Evolutionary conservation across 2,888 invertebrate genomes (phyloP).

Genomic region (Abrostola tripartita): DNA sequence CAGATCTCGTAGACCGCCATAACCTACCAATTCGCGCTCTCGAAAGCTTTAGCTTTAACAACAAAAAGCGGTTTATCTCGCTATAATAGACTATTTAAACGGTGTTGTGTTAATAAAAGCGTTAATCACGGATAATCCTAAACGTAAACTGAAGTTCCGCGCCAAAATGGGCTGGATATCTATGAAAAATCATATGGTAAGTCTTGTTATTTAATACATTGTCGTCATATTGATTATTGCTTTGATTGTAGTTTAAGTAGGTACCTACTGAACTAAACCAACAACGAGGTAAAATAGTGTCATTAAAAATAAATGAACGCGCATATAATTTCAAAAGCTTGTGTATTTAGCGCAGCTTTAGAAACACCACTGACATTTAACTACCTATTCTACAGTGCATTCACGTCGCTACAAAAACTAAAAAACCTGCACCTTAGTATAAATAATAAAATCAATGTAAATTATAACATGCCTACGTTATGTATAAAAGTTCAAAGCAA

Average conservation of each 20-base stretch:
- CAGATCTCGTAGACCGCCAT: constrained; percentile 80
- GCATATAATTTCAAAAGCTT: constrained; percentile 23
- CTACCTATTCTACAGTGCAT: constrained; percentile 15
- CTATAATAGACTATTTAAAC: constrained; percentile 57
- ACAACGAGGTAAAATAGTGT: constrained; percentile 5
- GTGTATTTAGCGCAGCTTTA: constrained; percentile 27
- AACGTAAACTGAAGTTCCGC: constrained; percentile 75
- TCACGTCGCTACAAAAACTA: too few species aligned
- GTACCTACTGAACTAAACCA: background rate
- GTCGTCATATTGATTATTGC: background rate
- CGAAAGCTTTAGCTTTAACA: constrained; percentile 48
- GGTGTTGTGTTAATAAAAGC: constrained; percentile 44
- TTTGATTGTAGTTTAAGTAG: background rate
- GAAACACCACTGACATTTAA: constrained; percentile 29
- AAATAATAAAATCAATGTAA: background rate
- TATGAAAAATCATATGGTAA: constrained; percentile 87
- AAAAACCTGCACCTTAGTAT: background rate
- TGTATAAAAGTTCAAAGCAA: too few species aligned
- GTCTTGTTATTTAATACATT: constrained; percentile 44
- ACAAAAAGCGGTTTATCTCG: constrained; percentile 45
- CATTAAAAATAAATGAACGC: background rate
- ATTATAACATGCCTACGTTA: too few species aligned
- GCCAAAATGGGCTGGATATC: constrained; percentile 86
- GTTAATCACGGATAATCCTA: constrained; percentile 72
- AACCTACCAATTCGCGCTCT: constrained; percentile 73